Evolutionary conservation across 2,888 invertebrate species (phyloP), one percentile per base, ranked within the genome.

Genomic region (Limenitis arthemis): DNA sequence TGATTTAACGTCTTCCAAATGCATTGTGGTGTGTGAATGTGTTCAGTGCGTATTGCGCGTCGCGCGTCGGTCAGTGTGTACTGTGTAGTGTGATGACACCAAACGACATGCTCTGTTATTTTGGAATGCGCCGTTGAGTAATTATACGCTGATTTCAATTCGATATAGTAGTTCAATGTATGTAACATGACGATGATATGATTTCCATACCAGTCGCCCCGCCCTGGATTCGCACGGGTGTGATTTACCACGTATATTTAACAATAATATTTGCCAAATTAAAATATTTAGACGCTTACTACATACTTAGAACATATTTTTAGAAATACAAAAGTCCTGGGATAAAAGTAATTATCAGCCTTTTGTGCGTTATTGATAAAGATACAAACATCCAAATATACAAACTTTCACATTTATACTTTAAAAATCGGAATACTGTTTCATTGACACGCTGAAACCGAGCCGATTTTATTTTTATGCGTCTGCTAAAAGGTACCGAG

Each of bases 401-500:
- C 4, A 20, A 20, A 20, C 1, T 20, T 20, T 20, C 20, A 20
- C 20, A 20, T 20, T 20, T 4, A 20, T 20, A 20, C n/a, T n/a
- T n/a, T n/a, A n/a, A 41, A 34, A 42, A 42, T 42, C n/a, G 31
- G 32, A 51, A 47, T 12, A 47, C 59, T 57, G 62, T 67, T 69
- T 65, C 65, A 57, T 61, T 61, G 61, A 56, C 55, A 58, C 55
- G 61, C 57, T 60, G 61, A 60, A 64, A 65, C 47, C 47, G 47
- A 52, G 57, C 60, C 63, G 65, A 69, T 70, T 72, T 69, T 72
- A 73, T 72, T 71, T 71, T 68, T 66, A 71, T 71, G 69, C 69
- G 72, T 72, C 71, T 70, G 70, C 66, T 73, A 75, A 75, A 75
- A 71, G 70, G 69, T 72, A 75, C 69, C 66, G 62, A 44, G 60